Evolutionary conservation across 23 tunicate genomes (phyloP), one percentile per base, ranked within the genome.

Genomic region (Trididemnum miniatum): DNA sequence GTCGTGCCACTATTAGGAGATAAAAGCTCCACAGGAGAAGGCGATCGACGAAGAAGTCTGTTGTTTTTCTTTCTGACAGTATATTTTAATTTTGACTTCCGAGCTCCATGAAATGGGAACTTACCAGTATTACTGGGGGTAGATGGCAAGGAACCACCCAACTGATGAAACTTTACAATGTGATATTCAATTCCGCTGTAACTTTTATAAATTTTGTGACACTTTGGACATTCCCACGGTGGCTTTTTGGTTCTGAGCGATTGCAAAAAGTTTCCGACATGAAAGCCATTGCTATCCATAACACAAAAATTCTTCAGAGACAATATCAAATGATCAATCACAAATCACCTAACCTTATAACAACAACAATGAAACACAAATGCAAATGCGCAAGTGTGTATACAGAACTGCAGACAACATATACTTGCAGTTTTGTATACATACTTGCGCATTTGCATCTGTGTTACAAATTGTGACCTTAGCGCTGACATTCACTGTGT

Each of bases 171-270:
- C 29, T 84, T 84, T 0, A 80, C 57, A 72, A 90, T 35, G 38
- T 90, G 96, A 72, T 90, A 60, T 80, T 90, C 96, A 35, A 90
- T 90, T 28, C 96, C 96, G 23, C 59, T 52, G 64, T 65, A 90
- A 54, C 89, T 90, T 76, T 85, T 90, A 67, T 85, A 90, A 40
- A 71, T 72, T 72, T 90, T 90, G 40, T 65, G 82, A 74, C 96
- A 90, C 24, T 78, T 90, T 25, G 96, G 96, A 67, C 96, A 90
- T 72, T 85, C 89, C 96, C 96, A 90, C 34, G 96, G 96, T 50
- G 96, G 96, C 51, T 90, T 85, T 0, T 83, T 90, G 15, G 78
- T 83, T n/a, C 82, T 62, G 1, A 90, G 73, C 12, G 85, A 54
- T 0, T 71, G 89, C 50, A 90, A 54, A 54, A 90, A 90, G 24